Conservation (phyloP, 2,888 invertebrate species). For the Lutraria lutraria region DNA sequence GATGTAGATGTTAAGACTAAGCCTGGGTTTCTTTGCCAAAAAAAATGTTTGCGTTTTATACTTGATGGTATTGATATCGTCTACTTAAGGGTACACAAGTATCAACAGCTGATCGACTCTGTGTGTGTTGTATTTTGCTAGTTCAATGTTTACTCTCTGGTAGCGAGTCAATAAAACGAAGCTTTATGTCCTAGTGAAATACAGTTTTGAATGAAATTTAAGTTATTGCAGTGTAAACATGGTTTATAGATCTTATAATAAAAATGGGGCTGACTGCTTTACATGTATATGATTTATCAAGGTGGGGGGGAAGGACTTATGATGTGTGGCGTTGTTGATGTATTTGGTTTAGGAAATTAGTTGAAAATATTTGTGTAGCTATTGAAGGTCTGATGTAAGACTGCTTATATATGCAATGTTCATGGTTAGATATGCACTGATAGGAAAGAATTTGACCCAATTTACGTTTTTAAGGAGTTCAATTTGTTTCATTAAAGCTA, state of each 20-base stretch:
- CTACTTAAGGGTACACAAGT: neutral
- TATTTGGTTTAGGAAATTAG: neutral
- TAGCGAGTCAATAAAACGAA: neutral
- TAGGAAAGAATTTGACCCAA: too few species aligned
- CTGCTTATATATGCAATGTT: too few species aligned
- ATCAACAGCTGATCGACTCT: neutral
- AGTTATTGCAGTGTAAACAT: neutral
- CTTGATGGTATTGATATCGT: neutral
- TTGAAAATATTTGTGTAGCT: neutral
- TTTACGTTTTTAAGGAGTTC: too few species aligned
- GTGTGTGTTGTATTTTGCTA: constrained; percentile 3
- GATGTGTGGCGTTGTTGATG: neutral
- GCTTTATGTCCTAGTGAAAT: neutral
- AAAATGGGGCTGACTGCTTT: neutral
- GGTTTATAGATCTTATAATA: neutral
- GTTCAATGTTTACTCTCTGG: neutral
- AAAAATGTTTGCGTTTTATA: too few species aligned
- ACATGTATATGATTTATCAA: neutral
- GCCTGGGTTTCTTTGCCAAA: too few species aligned
- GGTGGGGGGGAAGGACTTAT: neutral
- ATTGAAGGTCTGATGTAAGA: neutral
- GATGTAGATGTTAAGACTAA: too few species aligned
- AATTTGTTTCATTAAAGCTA: too few species aligned
- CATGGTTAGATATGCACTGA: too few species aligned
- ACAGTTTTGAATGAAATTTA: constrained; percentile 5